phyloP scores from a whole-genome alignment of 2,113 vertebrate genomes.

The Dendrocopos noguchii region DNA sequence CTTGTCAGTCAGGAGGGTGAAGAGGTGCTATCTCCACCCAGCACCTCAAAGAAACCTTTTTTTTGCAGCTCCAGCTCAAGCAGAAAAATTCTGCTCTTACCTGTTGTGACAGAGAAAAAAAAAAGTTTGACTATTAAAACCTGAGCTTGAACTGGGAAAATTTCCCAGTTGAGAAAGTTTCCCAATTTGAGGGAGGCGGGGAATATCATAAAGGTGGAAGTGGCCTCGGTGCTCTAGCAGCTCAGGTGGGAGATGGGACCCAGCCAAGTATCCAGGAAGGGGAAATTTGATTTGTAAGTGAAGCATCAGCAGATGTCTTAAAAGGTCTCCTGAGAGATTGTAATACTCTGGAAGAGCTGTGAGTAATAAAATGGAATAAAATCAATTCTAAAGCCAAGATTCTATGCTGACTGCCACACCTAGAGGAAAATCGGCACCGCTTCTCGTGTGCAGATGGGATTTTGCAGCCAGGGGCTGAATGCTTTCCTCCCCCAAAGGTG shows the following conservation, averaged over 20 bases:
- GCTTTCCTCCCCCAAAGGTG: not conserved
- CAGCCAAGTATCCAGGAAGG: not conserved
- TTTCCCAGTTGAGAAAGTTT: not conserved
- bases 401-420: not conserved
- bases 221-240: not conserved
- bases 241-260: not conserved
- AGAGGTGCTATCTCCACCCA: not conserved
- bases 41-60: not conserved
- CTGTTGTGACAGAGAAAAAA: not conserved
- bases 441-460: not conserved
- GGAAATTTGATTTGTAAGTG: conserved; percentile 38
- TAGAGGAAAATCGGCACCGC: not conserved
- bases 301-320: conserved; percentile 51
- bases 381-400: not conserved
- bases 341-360: conserved; percentile 20
- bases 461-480: not conserved
- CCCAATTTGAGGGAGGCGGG: not conserved
- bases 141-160: not conserved
- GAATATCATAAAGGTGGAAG: fast-evolving
- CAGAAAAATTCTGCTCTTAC: not conserved
- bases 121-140: not conserved
- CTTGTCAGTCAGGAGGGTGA: not conserved
- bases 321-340: conserved; percentile 39
- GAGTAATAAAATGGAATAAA: conserved; percentile 58
- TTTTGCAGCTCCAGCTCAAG: not conserved